Conservation (phyloP, 2,797 vertebrate genomes). For the Orestias chungarensis region DNA sequence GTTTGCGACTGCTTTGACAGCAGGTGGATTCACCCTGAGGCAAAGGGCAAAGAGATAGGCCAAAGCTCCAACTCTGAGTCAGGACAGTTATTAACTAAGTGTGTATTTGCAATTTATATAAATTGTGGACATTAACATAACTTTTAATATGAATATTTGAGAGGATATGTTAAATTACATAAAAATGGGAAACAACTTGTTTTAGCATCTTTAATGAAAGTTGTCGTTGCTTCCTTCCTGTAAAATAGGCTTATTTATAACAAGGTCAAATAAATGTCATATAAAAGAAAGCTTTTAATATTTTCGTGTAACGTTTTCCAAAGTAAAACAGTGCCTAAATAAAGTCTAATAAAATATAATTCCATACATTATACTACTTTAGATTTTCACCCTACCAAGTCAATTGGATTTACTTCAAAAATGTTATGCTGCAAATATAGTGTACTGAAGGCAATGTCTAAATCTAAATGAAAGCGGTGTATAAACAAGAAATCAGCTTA, state of each 20-base stretch:
- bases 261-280: not conserved
- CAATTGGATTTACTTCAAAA: too few relatives aligned
- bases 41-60: constrained; percentile 37
- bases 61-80: not conserved
- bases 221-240: not conserved
- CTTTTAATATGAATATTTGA: not conserved
- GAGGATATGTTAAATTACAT: not conserved
- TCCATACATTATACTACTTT: too few relatives aligned
- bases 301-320: not conserved
- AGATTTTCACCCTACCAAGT: too few relatives aligned
- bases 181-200: not conserved
- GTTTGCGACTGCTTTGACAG: constrained; percentile 16
- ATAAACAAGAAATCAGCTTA: not conserved
- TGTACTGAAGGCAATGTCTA: too few relatives aligned
- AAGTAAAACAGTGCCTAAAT: not conserved
- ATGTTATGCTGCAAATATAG: too few relatives aligned
- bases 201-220: not conserved
- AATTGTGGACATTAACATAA: not conserved
- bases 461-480: too few relatives aligned
- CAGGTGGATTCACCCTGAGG: constrained; percentile 43
- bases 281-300: not conserved
- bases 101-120: not conserved
- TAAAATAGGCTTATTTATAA: not conserved
- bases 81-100: not conserved
- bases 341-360: not conserved